phyloP scores from a whole-genome alignment of 2,113 vertebrate species.

The Lagopus muta region DNA sequence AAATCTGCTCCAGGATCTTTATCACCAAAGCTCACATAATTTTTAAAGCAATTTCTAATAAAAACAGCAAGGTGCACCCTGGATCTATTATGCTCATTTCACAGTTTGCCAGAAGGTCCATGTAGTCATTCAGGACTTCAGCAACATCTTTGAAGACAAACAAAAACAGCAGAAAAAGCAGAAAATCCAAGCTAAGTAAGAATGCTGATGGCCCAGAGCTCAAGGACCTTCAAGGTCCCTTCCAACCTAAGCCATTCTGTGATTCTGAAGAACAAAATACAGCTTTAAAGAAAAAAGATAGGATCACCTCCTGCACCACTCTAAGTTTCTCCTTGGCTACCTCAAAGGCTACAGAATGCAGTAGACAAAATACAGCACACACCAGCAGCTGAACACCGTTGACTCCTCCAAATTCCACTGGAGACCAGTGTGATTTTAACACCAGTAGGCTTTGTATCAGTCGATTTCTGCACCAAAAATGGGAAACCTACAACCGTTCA shows the following conservation, averaged over 20 bases:
- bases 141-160: neutral
- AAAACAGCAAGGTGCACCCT: neutral
- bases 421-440: neutral
- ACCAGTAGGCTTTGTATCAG: neutral
- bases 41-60: neutral
- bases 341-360: rapidly evolving
- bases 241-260: too few relatives aligned
- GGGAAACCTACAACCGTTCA: neutral
- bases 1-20: neutral
- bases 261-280: neutral
- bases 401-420: neutral
- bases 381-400: neutral
- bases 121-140: neutral
- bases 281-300: neutral
- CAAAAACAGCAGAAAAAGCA: neutral
- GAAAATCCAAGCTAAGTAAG: neutral
- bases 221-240: too few relatives aligned
- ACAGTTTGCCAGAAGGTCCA: neutral
- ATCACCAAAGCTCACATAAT: neutral
- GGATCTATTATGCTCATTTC: neutral
- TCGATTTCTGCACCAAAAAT: neutral
- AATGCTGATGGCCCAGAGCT: too few relatives aligned
- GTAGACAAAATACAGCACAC: too few relatives aligned
- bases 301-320: neutral
- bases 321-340: neutral